A percentile compares a stretch with the other conserved stretches of the same genome.
Evolutionary conservation across 1,140 invertebrate species (phyloP).

Genomic region (Maconellicoccus hirsutus): DNA sequence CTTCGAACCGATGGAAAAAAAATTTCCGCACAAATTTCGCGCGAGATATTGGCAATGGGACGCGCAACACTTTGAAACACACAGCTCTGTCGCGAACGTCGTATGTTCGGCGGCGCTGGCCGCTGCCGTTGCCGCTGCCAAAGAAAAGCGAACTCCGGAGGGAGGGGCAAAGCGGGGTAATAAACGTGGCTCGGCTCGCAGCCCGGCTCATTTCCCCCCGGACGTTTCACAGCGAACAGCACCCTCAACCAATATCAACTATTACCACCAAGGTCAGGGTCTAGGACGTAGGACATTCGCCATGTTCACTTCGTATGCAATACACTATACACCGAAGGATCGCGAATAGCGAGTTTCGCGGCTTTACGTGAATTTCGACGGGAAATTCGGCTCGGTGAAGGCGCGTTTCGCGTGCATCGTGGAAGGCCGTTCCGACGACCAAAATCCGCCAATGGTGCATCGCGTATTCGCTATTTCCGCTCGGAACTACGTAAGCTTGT

Average conservation of each 20-base stretch:
- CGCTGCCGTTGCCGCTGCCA: background rate
- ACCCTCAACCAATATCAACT: constrained; percentile 20
- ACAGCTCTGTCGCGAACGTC: background rate
- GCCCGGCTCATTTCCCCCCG: constrained; percentile 14
- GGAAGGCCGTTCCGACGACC: too few species aligned
- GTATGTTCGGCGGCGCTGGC: background rate
- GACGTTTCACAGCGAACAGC: background rate
- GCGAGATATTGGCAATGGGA: background rate
- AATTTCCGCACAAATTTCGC: too few species aligned
- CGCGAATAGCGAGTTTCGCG: too few species aligned
- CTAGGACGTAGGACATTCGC: constrained; percentile 14
- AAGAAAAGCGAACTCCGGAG: background rate
- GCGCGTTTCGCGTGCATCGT: too few species aligned
- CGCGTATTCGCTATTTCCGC: too few species aligned
- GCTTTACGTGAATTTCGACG: too few species aligned
- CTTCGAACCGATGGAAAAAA: background rate
- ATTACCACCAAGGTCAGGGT: constrained; percentile 21
- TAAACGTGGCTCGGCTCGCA: constrained; percentile 17
- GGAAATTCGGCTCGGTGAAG: too few species aligned
- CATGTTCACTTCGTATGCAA: too few species aligned
- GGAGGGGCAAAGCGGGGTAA: background rate
- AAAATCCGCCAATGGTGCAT: too few species aligned
- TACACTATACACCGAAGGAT: too few species aligned
- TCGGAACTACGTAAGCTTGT: too few species aligned
- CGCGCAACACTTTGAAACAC: background rate